Evolutionary conservation across 2,888 invertebrate species (phyloP), one percentile per base, ranked within the genome.

Genomic region (Gymnosoma rotundatum): DNA sequence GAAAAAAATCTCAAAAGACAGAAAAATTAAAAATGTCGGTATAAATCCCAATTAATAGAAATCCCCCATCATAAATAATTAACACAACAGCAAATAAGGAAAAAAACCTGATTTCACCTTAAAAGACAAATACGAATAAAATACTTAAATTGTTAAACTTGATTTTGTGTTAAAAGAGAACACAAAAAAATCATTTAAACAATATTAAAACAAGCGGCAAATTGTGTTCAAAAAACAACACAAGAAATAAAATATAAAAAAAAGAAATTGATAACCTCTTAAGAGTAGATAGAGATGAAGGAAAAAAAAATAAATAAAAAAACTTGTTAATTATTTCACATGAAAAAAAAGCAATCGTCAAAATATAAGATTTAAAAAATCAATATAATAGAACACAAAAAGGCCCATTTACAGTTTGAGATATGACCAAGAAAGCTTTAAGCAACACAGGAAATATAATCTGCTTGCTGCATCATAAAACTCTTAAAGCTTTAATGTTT

Each of bases 1-100:
- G 36, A 10, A 66, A 70, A 63, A 60, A 56, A 70, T 42, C 48
- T 67, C 36, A 83, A 50, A 79, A 66, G 72, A 64, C 56, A 76
- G 67, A 52, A 67, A 60, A 45, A 42, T 18, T 38, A 20, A 60
- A 58, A 72, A 61, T 20, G 42, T 54, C 60, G 61, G 42, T 72
- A 74, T 64, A 76, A 86, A 72, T 76, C 82, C 86, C 86, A 58
- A 25, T 36, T 78, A 20, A 20, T 61, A 52, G 20, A 79, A 78
- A 70, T 78, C 64, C 83, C 73, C 52, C 63, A 58, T 61, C 81
- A 72, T 89, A 87, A 88, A 89, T 87, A 88, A 86, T 88, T 88
- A 88, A 88, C 81, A 81, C 69, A 78, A 75, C 45, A 21, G 21
- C 56, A 45, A 32, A 21, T 16, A 54, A 63, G n/a, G 36, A 78